Percentiles rank a stretch among this genome's conserved stretches.
phyloP scores from a whole-genome alignment of 2,797 vertebrate genomes.

The Alca torda region DNA sequence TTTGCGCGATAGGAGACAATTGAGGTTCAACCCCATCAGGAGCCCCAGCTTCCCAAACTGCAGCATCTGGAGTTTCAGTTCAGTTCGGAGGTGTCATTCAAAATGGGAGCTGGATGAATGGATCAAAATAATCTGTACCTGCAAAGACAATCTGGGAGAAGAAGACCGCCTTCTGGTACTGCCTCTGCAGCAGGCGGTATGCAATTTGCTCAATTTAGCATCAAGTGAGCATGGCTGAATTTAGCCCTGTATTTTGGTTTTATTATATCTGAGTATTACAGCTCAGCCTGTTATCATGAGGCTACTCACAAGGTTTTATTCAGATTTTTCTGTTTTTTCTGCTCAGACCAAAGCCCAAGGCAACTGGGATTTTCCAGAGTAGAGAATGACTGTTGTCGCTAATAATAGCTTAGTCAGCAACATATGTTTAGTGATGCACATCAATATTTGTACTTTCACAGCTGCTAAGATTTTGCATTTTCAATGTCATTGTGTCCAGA shows the following conservation, averaged over 20 bases:
- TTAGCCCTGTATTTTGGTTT: slow-evolving; percentile 2
- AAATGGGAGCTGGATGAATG: background rate
- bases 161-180: background rate
- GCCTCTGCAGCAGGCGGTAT: background rate
- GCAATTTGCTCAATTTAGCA: slow-evolving; percentile 39
- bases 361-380: slow-evolving; percentile 45
- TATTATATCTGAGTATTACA: background rate
- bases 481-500: background rate
- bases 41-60: background rate
- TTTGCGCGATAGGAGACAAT: fast-evolving
- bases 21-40: background rate
- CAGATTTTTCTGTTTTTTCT: slow-evolving; percentile 15
- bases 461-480: slow-evolving; percentile 10
- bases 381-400: background rate
- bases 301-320: slow-evolving; percentile 25
- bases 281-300: slow-evolving; percentile 20
- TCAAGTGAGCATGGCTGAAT: slow-evolving; percentile 28
- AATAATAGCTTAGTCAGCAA: slow-evolving; percentile 53
- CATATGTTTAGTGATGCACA: slow-evolving; percentile 38
- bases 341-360: slow-evolving; percentile 43
- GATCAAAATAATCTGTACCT: background rate
- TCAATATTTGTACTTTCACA: slow-evolving; percentile 46
- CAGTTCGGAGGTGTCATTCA: background rate
- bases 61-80: background rate
- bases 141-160: slow-evolving; percentile 20